These are phyloP conservation scores for Sparidentex hasta DNA, from an alignment of 2,797 vertebrate species.

Conservation along the genomic window DNA sequence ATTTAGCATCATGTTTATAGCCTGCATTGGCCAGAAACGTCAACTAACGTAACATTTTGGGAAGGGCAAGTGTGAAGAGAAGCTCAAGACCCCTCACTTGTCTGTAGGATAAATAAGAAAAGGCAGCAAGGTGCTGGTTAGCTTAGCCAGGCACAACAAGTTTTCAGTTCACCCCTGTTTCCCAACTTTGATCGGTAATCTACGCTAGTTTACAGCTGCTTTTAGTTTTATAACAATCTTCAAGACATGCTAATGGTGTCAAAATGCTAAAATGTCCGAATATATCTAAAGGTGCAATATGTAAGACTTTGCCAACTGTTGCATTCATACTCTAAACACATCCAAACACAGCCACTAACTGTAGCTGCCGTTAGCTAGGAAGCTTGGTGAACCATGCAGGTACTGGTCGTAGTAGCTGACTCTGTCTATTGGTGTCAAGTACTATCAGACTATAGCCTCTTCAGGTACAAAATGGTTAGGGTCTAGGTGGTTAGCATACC, in stretches of 20 bases:
- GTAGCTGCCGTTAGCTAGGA: too few relatives aligned
- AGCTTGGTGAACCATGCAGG: too few relatives aligned
- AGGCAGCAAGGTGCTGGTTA: background rate
- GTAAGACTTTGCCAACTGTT: too few relatives aligned
- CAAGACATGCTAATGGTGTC: background rate
- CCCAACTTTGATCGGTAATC: accelerated
- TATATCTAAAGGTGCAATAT: too few relatives aligned
- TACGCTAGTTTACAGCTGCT: background rate
- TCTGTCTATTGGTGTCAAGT: too few relatives aligned
- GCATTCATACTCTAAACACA: too few relatives aligned
- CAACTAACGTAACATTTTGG: background rate
- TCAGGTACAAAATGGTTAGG: too few relatives aligned
- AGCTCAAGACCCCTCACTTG: background rate
- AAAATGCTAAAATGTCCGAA: background rate
- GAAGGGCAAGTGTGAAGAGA: background rate
- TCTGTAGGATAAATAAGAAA: background rate
- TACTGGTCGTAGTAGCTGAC: too few relatives aligned
- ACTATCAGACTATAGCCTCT: too few relatives aligned
- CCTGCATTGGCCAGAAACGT: background rate
- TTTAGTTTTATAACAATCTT: too few relatives aligned
- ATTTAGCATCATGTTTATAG: background rate
- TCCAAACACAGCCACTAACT: too few relatives aligned
- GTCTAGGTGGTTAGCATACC: too few relatives aligned
- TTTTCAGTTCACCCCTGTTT: background rate
- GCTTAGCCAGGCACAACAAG: background rate